phyloP scores from a whole-genome alignment of 1,140 invertebrate genomes.

The Pentalonia nigronervosa region DNA sequence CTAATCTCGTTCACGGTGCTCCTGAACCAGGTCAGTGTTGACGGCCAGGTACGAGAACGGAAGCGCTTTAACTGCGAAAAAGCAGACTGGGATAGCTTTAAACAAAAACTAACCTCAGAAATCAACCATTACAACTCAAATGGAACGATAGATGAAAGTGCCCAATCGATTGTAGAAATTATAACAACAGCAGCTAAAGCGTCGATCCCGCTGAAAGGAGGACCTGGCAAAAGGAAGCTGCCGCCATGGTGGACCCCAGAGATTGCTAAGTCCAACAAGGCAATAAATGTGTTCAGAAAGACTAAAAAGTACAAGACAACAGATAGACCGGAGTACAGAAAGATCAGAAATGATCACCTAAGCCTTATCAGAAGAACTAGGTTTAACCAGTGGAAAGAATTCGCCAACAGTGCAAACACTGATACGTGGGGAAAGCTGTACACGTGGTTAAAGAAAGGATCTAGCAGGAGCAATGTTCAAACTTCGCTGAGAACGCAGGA shows the following conservation, averaged over 20 bases:
- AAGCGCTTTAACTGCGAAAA: no score
- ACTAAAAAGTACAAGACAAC: accelerated
- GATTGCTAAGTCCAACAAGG: background rate
- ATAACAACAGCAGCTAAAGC: no score
- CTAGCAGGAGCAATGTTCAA: accelerated
- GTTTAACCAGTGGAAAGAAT: background rate
- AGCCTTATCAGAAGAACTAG: background rate
- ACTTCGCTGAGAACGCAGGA: background rate
- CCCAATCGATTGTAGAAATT: no score
- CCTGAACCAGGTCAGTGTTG: no score
- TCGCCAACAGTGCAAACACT: background rate
- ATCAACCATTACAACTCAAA: no score
- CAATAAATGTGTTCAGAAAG: accelerated
- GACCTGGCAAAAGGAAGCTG: accelerated
- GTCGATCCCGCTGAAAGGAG: background rate
- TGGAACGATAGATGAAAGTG: no score
- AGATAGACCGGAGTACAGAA: background rate
- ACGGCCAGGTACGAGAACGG: no score
- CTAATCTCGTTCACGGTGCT: no score
- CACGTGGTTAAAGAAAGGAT: background rate
- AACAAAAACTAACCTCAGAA: no score
- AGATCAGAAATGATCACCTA: background rate
- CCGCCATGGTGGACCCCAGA: background rate
- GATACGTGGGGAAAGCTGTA: background rate
- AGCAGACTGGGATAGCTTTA: no score